These are phyloP conservation scores for Lacanobia oleracea DNA, from an alignment of 2,888 invertebrate species.

Conservation along the genomic window DNA sequence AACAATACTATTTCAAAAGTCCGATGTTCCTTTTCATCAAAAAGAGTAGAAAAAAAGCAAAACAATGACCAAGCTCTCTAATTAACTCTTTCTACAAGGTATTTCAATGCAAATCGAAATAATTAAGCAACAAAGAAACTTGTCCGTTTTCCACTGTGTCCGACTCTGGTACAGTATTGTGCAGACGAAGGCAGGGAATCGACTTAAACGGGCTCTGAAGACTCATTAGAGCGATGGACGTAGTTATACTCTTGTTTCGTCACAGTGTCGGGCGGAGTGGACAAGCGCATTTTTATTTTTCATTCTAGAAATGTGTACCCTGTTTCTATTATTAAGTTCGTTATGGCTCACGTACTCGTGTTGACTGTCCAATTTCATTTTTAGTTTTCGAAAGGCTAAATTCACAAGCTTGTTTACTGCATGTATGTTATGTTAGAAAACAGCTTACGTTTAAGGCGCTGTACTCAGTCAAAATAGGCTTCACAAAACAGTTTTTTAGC, in stretches of 20 bases:
- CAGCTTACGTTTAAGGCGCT: too few species aligned
- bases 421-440: too few species aligned
- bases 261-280: constrained; percentile 32
- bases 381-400: background rate
- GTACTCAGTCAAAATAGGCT: too few species aligned
- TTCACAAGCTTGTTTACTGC: background rate
- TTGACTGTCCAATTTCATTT: background rate
- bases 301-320: background rate
- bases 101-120: constrained; percentile 46
- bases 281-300: constrained; percentile 15
- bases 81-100: constrained; percentile 29
- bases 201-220: constrained; percentile 47
- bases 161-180: constrained; percentile 39
- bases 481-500: too few species aligned
- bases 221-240: constrained; percentile 48
- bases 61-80: constrained; percentile 24
- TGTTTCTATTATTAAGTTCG: background rate
- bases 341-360: background rate
- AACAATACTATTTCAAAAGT: background rate
- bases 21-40: background rate
- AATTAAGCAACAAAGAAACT: constrained; percentile 50
- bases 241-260: constrained; percentile 40
- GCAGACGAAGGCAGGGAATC: constrained; percentile 36
- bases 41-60: background rate
- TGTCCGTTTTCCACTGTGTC: constrained; percentile 37